Evolutionary conservation across 2,888 invertebrate species (phyloP), one percentile per base, ranked within the genome.

Genomic region (Campoletis raptor): DNA sequence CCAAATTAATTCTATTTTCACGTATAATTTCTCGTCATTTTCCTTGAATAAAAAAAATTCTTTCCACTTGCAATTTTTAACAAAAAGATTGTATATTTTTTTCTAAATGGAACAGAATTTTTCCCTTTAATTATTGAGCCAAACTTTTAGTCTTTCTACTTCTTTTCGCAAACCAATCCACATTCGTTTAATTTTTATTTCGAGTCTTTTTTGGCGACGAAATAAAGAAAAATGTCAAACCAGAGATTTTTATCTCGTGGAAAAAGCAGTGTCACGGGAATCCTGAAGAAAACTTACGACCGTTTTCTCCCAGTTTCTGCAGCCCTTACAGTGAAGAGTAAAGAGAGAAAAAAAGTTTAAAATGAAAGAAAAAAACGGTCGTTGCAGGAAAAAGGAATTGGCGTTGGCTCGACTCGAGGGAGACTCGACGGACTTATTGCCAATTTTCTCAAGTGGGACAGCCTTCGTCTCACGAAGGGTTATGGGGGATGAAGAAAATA

Each of bases 401-500:
- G 74, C 48, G 73, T 70, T 61, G 45, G 67, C 61, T 54, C 66
- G 64, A 57, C 52, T 67, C 69, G 66, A 45, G 78, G 48, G 79
- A 54, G 70, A 72, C 82, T 64, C 79, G 54, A 66, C 79, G 79
- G 85, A 88, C 80, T 88, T 86, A 88, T 88, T 86, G 87, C 81
- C 86, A 88, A 88, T 88, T 88, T 86, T 88, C 81, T 84, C 84
- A 37, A 85, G 74, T 73, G 85, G 85, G 85, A 85, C 83, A 83
- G 81, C 61, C 45, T 70, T 74, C 85, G 78, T 82, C 79, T 74
- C 82, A 15, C 45, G 74, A 42, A 40, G 61, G 57, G 12, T 52
- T 57, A 40, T 15, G 45, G 57, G 15, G 36, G 57, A 81, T 36
- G 76, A 64, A 70, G 52, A 78, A 66, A 66, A 69, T 48, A 37